phyloP scores from a whole-genome alignment of 2,797 vertebrate genomes.

The Hippoglossus hippoglossus region DNA sequence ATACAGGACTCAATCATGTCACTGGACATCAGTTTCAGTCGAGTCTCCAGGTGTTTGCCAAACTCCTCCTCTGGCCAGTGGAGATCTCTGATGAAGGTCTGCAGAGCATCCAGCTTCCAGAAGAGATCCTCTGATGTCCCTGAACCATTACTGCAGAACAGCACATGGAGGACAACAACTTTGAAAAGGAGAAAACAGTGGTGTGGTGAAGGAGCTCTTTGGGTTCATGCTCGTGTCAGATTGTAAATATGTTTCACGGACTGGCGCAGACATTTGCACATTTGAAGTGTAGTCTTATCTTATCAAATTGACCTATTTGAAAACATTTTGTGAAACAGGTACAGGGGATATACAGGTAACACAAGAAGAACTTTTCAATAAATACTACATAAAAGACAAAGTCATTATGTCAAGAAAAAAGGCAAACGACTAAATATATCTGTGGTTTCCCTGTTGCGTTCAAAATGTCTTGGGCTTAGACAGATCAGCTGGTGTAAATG shows the following conservation, averaged over 20 bases:
- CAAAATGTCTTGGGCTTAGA: no score
- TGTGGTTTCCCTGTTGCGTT: background rate
- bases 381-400: background rate
- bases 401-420: no score
- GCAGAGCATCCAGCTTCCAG: constrained; percentile 98
- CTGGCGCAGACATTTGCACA: background rate
- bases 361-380: no score
- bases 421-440: background rate
- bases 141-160: constrained; percentile 91
- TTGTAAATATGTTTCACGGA: background rate
- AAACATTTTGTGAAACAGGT: no score
- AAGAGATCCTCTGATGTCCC: constrained; percentile 98
- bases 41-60: constrained; percentile 95
- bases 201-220: background rate
- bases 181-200: background rate
- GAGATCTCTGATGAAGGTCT: constrained; percentile 98
- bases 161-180: constrained; percentile 9
- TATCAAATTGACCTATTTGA: no score
- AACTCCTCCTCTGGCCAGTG: constrained; percentile 99
- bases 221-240: background rate
- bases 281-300: no score
- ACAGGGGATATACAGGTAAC: no score
- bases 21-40: constrained; percentile 98
- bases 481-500: no score
- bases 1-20: constrained; percentile 99